Evolutionary conservation across 2,113 vertebrate genomes (phyloP).

Genomic region (Caranx ignobilis): DNA sequence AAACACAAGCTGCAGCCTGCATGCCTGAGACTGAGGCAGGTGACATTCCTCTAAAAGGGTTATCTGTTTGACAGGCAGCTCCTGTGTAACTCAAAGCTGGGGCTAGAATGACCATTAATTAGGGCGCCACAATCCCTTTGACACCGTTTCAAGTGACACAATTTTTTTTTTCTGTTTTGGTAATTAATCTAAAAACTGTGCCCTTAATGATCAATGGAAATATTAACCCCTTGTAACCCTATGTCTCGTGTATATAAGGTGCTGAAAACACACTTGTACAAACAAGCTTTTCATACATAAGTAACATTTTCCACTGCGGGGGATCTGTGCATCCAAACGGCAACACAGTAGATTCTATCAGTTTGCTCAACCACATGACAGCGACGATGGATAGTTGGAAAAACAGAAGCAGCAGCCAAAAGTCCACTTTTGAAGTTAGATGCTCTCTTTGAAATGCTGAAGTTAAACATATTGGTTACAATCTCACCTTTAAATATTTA

Average conservation of each 20-base stretch:
- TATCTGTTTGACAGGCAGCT: conserved; percentile 70
- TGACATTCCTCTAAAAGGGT: conserved; percentile 69
- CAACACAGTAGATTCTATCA: conserved; percentile 60
- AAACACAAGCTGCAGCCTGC: conserved; percentile 18
- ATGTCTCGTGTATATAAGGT: neutral
- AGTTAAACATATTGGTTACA: conserved; percentile 60
- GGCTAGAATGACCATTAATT: conserved; percentile 89
- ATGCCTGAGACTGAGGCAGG: conserved; percentile 56
- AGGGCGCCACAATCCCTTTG: conserved; percentile 77
- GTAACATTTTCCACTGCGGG: conserved; percentile 71
- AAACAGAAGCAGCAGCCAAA: conserved; percentile 47
- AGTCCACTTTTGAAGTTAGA: conserved; percentile 44
- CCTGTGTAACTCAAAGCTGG: conserved; percentile 85
- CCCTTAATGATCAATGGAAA: conserved; percentile 37
- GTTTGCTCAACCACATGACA: conserved; percentile 34
- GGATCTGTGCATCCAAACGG: conserved; percentile 50
- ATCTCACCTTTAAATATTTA: conserved; percentile 73
- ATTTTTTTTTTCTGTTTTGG: conserved; percentile 70
- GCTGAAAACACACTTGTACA: neutral
- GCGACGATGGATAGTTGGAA: conserved; percentile 61
- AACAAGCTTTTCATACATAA: conserved; percentile 21
- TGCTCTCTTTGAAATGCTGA: conserved; percentile 43
- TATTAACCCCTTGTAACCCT: conserved; percentile 19
- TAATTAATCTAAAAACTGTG: conserved; percentile 74
- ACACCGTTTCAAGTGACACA: conserved; percentile 85